Evolutionary conservation across 2,797 vertebrate species (phyloP).

Genomic region (Neosilurus hyrtlii): DNA sequence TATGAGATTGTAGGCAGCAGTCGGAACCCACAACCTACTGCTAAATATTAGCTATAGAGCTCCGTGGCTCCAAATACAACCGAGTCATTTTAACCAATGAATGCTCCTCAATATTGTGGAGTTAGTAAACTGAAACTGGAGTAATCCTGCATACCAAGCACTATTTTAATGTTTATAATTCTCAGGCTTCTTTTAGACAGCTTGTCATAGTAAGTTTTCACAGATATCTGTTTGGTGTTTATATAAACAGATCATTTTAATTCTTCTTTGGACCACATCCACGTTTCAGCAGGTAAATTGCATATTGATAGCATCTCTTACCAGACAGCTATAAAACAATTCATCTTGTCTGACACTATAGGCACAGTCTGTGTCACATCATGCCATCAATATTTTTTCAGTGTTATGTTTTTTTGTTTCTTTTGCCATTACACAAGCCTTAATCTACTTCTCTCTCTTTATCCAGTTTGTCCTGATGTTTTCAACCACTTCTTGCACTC

Average conservation of each 20-base stretch:
- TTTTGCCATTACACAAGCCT: conserved; percentile 44
- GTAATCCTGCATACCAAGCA: conserved; percentile 18
- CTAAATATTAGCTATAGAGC: conserved; percentile 22
- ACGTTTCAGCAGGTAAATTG: conserved; percentile 24
- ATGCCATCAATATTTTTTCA: conserved; percentile 3
- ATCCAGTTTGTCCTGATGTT: conserved; percentile 29
- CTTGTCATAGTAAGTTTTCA: background rate
- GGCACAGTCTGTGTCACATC: background rate
- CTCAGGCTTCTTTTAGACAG: conserved; percentile 29
- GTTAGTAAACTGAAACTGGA: conserved; percentile 44
- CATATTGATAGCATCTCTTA: background rate
- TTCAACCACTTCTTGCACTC: conserved; percentile 48
- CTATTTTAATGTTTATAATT: conserved; percentile 26
- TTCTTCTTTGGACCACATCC: conserved; percentile 24
- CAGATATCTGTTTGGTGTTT: conserved; percentile 6
- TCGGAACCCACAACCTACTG: conserved; percentile 1
- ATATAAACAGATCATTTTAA: background rate
- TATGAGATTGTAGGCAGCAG: conserved; percentile 14
- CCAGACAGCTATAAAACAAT: background rate
- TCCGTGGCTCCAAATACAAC: background rate
- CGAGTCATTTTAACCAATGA: conserved; percentile 17
- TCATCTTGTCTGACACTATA: background rate
- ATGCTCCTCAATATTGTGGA: conserved; percentile 18
- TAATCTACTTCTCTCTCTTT: conserved; percentile 40
- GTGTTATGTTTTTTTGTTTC: conserved; percentile 38